Conservation (phyloP, 2,113 vertebrate species). For the Penelope pileata region DNA sequence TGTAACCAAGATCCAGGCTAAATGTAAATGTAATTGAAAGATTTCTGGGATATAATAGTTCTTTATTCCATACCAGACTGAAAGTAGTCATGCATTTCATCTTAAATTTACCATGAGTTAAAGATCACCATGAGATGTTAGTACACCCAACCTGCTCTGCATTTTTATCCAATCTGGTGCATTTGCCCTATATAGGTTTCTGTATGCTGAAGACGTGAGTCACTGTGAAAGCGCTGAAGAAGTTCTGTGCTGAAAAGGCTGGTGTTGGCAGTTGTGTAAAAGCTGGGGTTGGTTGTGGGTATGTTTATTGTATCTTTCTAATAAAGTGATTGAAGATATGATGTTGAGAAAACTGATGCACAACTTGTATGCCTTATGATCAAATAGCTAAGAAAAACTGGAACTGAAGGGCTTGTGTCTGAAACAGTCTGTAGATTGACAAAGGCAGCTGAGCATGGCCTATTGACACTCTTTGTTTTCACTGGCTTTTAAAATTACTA, state of each 20-base stretch:
- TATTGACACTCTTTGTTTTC: not conserved
- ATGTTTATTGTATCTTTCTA: not conserved
- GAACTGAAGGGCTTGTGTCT: not conserved
- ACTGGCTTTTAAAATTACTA: not conserved
- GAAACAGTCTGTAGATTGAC: not conserved
- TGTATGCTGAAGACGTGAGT: not conserved
- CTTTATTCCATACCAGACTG: not conserved
- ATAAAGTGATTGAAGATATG: not conserved
- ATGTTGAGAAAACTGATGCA: not conserved
- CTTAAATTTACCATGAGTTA: not conserved
- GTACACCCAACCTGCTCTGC: not conserved
- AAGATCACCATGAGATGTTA: not conserved
- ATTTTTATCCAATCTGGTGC: not conserved
- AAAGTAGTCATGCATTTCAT: not conserved
- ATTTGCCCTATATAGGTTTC: not conserved
- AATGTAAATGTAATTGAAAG: not conserved
- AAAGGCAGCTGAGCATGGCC: not conserved
- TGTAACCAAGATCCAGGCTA: not conserved
- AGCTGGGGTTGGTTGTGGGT: not conserved
- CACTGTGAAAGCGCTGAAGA: not conserved
- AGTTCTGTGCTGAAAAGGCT: not conserved
- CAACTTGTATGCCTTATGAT: not conserved
- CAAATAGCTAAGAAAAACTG: not conserved
- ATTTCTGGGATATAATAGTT: not conserved
- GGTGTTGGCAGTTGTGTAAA: not conserved